These are phyloP conservation scores for Urocynchramus pylzowi DNA, from an alignment of 2,113 vertebrate species.

Conservation along the genomic window DNA sequence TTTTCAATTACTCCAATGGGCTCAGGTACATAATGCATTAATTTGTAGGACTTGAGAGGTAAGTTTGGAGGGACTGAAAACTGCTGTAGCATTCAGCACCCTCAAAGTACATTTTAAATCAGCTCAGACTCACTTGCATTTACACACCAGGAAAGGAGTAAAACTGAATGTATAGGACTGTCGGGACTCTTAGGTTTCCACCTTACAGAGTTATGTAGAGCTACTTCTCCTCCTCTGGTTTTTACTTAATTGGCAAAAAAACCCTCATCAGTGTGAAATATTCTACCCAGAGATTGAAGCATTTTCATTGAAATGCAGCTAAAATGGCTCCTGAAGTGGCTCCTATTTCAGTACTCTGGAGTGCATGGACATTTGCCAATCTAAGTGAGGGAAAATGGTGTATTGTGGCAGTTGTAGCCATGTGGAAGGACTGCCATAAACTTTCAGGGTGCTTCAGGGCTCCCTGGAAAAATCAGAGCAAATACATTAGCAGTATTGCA, in stretches of 20 bases:
- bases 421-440: background rate
- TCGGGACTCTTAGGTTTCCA: background rate
- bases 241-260: background rate
- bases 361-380: background rate
- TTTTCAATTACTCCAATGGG: background rate
- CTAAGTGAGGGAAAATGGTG: background rate
- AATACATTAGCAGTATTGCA: background rate
- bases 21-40: conserved; percentile 32
- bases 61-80: conserved; percentile 26
- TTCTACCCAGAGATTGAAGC: background rate
- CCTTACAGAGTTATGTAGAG: background rate
- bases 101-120: background rate
- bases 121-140: background rate
- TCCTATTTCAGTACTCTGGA: background rate
- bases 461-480: background rate
- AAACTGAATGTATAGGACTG: background rate
- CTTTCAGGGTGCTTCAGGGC: background rate
- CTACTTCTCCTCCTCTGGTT: background rate
- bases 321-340: background rate
- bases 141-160: background rate
- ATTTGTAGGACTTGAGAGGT: conserved; percentile 21
- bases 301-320: background rate
- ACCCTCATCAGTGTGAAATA: background rate
- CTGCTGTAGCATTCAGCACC: background rate
- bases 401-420: background rate